phyloP scores from a whole-genome alignment of 2,113 vertebrate genomes.

The Panthera uncia region DNA sequence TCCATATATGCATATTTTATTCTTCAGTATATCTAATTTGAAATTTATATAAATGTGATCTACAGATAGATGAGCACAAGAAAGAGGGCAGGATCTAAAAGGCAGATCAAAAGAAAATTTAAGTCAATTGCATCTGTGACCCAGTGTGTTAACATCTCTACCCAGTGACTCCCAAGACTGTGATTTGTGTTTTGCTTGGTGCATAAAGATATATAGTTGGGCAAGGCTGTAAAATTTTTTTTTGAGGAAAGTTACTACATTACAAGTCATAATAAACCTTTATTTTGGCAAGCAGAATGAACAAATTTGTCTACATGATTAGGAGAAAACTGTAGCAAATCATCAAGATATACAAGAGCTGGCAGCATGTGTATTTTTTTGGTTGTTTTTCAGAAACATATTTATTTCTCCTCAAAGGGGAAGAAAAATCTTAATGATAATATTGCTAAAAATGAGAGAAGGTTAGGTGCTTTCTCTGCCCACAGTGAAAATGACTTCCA shows the following conservation, averaged over 20 bases:
- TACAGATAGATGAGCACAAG: background rate
- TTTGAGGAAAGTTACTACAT: constrained; percentile 38
- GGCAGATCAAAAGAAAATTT: background rate
- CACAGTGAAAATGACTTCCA: constrained; percentile 31
- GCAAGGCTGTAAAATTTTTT: constrained; percentile 45
- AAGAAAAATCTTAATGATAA: constrained; percentile 53
- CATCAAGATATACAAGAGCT: constrained; percentile 52
- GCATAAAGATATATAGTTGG: constrained; percentile 48
- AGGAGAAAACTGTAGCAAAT: constrained; percentile 64
- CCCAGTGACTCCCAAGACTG: background rate
- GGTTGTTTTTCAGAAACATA: constrained; percentile 63
- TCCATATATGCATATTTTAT: background rate
- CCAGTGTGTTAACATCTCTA: background rate
- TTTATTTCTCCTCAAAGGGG: constrained; percentile 66
- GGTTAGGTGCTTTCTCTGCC: constrained; percentile 49
- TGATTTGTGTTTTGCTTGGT: constrained; percentile 48
- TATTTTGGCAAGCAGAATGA: constrained; percentile 67
- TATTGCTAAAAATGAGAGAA: constrained; percentile 28
- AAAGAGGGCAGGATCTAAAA: constrained; percentile 1
- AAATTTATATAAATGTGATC: constrained; percentile 27
- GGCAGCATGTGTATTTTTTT: constrained; percentile 34
- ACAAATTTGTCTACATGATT: constrained; percentile 65
- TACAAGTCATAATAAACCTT: constrained; percentile 53
- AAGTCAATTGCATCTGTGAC: background rate
- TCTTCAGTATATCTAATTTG: background rate